Conservation (phyloP, 2,797 vertebrate genomes). For the Dendrocincla tyrannina region DNA sequence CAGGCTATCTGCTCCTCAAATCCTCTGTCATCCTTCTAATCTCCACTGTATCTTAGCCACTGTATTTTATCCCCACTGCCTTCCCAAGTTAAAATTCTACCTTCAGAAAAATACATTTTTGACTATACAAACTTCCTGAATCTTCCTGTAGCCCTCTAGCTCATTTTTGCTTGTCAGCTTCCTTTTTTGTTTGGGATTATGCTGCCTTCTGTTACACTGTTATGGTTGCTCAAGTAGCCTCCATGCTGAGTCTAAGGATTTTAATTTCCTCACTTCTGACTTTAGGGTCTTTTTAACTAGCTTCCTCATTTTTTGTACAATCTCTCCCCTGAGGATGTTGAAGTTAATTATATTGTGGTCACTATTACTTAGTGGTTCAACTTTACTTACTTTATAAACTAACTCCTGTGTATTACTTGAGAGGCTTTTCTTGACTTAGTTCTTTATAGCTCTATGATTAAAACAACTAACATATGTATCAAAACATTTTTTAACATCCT, state of each 20-base stretch:
- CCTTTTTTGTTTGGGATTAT: slow-evolving; percentile 32
- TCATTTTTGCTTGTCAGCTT: slow-evolving; percentile 34
- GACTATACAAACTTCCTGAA: not conserved
- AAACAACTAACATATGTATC: slow-evolving; percentile 45
- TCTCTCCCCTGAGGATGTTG: slow-evolving; percentile 66
- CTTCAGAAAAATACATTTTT: slow-evolving; percentile 16
- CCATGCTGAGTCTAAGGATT: slow-evolving; percentile 69
- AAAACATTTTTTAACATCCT: slow-evolving; percentile 20
- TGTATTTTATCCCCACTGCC: slow-evolving; percentile 41
- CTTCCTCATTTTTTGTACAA: slow-evolving; percentile 68
- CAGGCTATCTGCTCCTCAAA: slow-evolving; percentile 57
- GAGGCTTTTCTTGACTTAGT: slow-evolving; percentile 43
- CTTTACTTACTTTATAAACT: slow-evolving; percentile 64
- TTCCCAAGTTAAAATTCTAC: slow-evolving; percentile 44
- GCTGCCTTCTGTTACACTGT: slow-evolving; percentile 44
- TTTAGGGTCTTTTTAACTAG: slow-evolving; percentile 73
- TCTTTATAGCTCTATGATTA: slow-evolving; percentile 46
- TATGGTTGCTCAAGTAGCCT: slow-evolving; percentile 59
- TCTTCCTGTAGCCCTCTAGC: not conserved
- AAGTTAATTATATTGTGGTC: slow-evolving; percentile 73
- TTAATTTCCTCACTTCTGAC: slow-evolving; percentile 71
- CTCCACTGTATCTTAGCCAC: slow-evolving; percentile 36
- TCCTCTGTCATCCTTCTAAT: slow-evolving; percentile 67
- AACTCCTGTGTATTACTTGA: slow-evolving; percentile 46
- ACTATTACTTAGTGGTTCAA: slow-evolving; percentile 67